Evolutionary conservation across 1,140 invertebrate genomes (phyloP).

Genomic region (Drosophila burlai): DNA sequence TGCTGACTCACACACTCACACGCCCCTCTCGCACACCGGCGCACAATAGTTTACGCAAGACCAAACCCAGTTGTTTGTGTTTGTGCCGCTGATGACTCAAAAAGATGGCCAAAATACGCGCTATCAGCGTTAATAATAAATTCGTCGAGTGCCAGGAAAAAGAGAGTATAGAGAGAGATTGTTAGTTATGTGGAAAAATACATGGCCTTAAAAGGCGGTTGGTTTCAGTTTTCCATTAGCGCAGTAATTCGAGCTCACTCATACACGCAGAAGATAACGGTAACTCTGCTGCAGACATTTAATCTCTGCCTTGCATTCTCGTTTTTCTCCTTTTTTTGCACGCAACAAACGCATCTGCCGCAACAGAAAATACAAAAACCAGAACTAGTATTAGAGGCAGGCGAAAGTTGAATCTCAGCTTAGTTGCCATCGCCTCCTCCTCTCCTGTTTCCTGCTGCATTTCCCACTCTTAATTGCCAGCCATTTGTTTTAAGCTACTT

Average conservation of each 20-base stretch:
- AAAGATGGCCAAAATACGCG: slow-evolving; percentile 61
- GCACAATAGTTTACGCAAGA: slow-evolving; percentile 66
- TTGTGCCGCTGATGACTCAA: slow-evolving; percentile 47
- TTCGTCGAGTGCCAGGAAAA: slow-evolving; percentile 9
- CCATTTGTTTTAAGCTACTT: slow-evolving; percentile 53
- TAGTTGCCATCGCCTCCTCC: neutral
- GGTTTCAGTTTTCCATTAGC: slow-evolving; percentile 51
- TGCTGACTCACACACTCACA: slow-evolving; percentile 57
- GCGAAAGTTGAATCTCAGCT: slow-evolving; percentile 57
- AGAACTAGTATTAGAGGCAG: slow-evolving; percentile 37
- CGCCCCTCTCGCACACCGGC: slow-evolving; percentile 1
- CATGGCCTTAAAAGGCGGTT: slow-evolving; percentile 49
- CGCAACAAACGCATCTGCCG: slow-evolving; percentile 54
- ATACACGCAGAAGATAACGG: slow-evolving; percentile 51
- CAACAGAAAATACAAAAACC: slow-evolving; percentile 33
- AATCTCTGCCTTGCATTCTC: slow-evolving; percentile 57
- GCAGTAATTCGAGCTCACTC: slow-evolving; percentile 51
- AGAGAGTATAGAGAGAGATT: slow-evolving; percentile 39
- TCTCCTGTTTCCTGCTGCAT: slow-evolving; percentile 8
- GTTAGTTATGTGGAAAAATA: slow-evolving; percentile 19
- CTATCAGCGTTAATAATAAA: slow-evolving; percentile 57
- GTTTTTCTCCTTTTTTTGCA: slow-evolving; percentile 34
- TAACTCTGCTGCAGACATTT: slow-evolving; percentile 62
- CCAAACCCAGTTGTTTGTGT: slow-evolving; percentile 31
- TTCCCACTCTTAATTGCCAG: slow-evolving; percentile 47